Evolutionary conservation across 2,113 vertebrate species (phyloP), one percentile per base, ranked within the genome.

Genomic region (Lipophrys pholis): DNA sequence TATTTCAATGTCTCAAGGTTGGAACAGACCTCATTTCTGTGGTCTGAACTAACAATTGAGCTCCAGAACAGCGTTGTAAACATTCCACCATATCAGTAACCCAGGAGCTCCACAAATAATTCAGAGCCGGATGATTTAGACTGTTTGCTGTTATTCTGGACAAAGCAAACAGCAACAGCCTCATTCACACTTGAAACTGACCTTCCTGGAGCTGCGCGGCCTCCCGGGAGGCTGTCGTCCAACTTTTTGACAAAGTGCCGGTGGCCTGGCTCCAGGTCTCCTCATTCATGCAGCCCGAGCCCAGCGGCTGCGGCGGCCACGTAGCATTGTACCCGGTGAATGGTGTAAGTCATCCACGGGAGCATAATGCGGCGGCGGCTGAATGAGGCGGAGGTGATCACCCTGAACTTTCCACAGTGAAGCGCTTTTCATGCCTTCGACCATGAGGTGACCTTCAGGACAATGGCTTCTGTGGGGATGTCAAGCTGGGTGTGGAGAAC

Each of bases 351-450:
- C 76, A 73, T 61, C 68, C 64, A 59, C 51, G 38, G 77, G 46
- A 79, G 74, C 73, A 86, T 71, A 81, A 88, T 79, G 74, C 72
- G 55, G 65, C 56, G 30, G 58, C 1, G 1, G 69, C 76, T 81
- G 86, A 76, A 84, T 78, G 75, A 66, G 55, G 83, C 46, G 2
- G 5, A 76, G 84, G 77, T 80, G 82, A 66, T 70, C 67, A 83
- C 52, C 77, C 79, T 87, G 77, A 87, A 89, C 90, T 87, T 87
- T 89, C 53, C 59, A 61, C 82, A 45, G 52, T 80, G 74, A 83
- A 64, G 69, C 69, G 57, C 76, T 86, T 89, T 91, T 84, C 54
- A 73, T 68, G 63, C 66, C 40, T 61, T 73, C 69, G 21, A 83
- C 71, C 6, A 40, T 40, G 9, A 70, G 66, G 46, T 89, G 86